These are phyloP conservation scores for Chelidonichthys spinosus DNA, from an alignment of 2,797 vertebrate species.

Conservation along the genomic window DNA sequence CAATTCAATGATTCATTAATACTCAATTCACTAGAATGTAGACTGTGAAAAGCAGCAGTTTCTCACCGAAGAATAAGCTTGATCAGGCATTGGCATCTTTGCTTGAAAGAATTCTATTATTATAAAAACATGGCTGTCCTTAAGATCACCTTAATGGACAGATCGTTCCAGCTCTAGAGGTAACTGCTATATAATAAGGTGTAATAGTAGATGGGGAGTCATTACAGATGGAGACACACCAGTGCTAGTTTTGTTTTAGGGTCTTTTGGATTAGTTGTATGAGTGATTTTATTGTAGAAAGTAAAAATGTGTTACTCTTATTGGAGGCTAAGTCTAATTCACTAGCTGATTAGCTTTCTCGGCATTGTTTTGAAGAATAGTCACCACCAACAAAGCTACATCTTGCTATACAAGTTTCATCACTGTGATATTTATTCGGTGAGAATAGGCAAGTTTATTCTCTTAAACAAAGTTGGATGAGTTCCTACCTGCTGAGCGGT, in stretches of 20 bases:
- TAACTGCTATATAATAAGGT: background rate
- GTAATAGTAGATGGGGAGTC: background rate
- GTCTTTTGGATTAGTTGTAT: background rate
- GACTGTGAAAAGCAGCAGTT: background rate
- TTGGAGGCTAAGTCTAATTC: conserved; percentile 1
- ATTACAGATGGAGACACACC: background rate
- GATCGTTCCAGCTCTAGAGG: background rate
- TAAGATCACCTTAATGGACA: no score
- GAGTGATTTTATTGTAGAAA: background rate
- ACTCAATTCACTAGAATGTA: background rate
- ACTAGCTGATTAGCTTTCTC: background rate
- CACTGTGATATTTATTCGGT: background rate
- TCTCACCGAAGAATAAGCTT: background rate
- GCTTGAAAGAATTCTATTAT: background rate
- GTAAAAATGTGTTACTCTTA: background rate
- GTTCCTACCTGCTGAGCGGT: conserved; percentile 16
- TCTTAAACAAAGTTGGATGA: background rate
- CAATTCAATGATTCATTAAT: no score
- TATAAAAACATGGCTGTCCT: background rate
- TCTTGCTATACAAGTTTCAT: background rate
- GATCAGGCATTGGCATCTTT: background rate
- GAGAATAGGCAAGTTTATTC: background rate
- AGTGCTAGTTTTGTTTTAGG: no score
- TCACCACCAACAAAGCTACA: background rate
- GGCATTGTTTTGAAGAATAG: background rate